phyloP scores from a whole-genome alignment of 2,888 invertebrate species.

The Antheraea yamamai region DNA sequence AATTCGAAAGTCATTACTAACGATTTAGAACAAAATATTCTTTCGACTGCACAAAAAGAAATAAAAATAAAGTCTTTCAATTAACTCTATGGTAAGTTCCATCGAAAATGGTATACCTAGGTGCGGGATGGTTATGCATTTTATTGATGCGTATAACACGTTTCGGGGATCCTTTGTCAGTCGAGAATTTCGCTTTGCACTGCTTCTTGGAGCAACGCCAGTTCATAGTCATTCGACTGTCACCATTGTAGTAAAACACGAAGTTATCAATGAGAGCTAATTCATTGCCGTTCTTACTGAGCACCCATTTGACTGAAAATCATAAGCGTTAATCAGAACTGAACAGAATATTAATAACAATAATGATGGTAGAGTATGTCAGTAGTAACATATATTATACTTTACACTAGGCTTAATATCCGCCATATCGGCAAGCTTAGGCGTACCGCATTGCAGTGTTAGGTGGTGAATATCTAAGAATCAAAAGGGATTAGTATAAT shows the following conservation, averaged over 20 bases:
- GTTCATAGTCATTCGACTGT: conserved; percentile 6
- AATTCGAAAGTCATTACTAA: no score
- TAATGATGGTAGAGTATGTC: neutral
- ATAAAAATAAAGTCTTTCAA: no score
- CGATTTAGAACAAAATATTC: no score
- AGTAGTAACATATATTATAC: neutral
- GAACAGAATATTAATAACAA: no score
- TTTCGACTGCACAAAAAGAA: no score
- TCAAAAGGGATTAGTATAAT: no score
- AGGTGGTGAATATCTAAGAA: no score
- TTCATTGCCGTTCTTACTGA: conserved; percentile 29
- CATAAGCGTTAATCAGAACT: neutral
- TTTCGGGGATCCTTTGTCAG: conserved; percentile 13
- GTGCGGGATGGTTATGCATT: conserved; percentile 31
- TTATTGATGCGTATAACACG: conserved; percentile 19
- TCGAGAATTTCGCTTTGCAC: conserved; percentile 31
- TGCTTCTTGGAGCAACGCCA: conserved; percentile 30
- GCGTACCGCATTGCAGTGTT: no score
- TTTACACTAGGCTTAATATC: neutral
- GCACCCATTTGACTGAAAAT: conserved; percentile 33
- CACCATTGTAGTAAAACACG: conserved; percentile 27
- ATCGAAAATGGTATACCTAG: conserved; percentile 26
- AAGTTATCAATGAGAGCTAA: conserved; percentile 31
- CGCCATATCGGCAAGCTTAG: neutral
- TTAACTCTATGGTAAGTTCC: neutral